Base-by-base conservation (phyloP, 2,113 vertebrate species). In the Xenopus borealis region DNA sequence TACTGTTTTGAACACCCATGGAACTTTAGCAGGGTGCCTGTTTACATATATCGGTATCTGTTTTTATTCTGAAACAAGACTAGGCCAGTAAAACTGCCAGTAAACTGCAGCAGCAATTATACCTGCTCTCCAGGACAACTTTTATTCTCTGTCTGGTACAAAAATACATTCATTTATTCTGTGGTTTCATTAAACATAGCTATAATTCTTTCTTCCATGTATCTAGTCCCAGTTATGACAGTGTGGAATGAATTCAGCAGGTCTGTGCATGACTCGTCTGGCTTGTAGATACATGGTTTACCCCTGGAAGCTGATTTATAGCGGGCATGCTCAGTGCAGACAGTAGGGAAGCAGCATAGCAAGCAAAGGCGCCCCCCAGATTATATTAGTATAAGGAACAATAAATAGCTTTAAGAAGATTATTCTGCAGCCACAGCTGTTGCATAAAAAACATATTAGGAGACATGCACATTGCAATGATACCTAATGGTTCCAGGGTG, bases 401-500 rank as follows among this genome's bases (percentile, higher is more conserved):
- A 63, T 62, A 52, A 68, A 33, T 30, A 62, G 58, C 46, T 70
- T n/a, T 18, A 61, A 69, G 69, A 12, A 53, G 65, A 62, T 62
- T 20, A 52, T 11, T 44, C 50, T 46, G 62, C 33, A n/a, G 27
- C 67, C 46, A 19, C 74, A 77, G 58, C 73, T 76, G 73, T 63
- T 62, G 62, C 17, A 57, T 17, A 23, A n/a, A 44, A 63, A 14
- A 45, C 30, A 69, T 16, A 45, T 17, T 46, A 55, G 10, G 19
- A 62, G 59, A 12, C 62, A 64, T 70, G 67, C 66, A 70, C 16
- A 57, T 69, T 55, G 30, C 44, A 75, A 69, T 57, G 33, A 70
- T 77, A 77, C 74, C 74, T 77, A 59, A 77, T 69, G 74, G 67
- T 70, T 67, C 67, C 66, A 77, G 74, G 67, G 59, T 70, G 66